A percentile compares a stretch with the other conserved stretches of the same genome.
Evolutionary conservation across 53 echinoderm and acorn worm genomes (phyloP).

Genomic region (Mesocentrotus franciscanus): DNA sequence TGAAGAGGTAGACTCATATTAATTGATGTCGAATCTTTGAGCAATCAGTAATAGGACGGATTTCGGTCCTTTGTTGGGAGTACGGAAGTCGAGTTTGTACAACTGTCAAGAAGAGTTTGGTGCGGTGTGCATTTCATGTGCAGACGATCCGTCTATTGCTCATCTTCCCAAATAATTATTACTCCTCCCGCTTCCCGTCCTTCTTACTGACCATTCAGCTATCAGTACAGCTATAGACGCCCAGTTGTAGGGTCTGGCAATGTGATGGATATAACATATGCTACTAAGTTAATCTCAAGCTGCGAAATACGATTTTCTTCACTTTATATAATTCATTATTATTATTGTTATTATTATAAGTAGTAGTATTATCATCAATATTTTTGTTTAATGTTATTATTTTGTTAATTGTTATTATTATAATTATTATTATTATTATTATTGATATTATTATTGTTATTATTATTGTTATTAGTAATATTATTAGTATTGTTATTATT

Average conservation of each 20-base stretch:
- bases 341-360: no score
- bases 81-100: slow-evolving; percentile 1
- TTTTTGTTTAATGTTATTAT: no score
- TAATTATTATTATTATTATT: no score
- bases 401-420: no score
- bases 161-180: neutral
- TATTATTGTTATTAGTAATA: no score
- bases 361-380: no score
- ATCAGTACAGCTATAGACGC: neutral
- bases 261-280: no score
- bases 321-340: no score
- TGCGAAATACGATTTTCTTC: no score
- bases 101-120: slow-evolving; percentile 40
- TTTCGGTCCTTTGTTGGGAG: neutral
- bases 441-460: no score
- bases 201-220: neutral
- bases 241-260: neutral
- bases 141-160: neutral
- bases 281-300: neutral
- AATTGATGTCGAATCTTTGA: slow-evolving; percentile 1
- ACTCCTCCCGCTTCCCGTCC: neutral
- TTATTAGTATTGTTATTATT: no score
- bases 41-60: neutral
- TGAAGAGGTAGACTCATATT: neutral
- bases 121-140: neutral